A percentile compares a stretch with the other conserved stretches of the same genome.
Evolutionary conservation across 2,888 invertebrate species (phyloP).

Genomic region (Himalopsyche tibetana): DNA sequence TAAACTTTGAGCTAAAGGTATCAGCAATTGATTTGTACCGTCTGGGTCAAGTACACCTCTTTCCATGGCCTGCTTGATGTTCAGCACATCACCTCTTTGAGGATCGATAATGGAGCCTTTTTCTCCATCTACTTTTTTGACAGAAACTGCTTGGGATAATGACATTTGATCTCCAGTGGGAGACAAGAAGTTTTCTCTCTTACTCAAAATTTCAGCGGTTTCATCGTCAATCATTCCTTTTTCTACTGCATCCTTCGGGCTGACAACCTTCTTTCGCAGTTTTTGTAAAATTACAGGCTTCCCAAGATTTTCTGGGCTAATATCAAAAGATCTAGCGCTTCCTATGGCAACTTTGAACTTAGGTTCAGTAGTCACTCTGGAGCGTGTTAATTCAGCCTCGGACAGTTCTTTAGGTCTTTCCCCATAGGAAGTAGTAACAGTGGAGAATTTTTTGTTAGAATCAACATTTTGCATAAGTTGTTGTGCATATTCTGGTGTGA

Average conservation of each 20-base stretch:
- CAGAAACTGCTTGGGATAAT: slow-evolving; percentile 85
- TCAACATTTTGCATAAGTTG: slow-evolving; percentile 68
- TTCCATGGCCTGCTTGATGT: slow-evolving; percentile 89
- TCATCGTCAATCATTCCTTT: slow-evolving; percentile 87
- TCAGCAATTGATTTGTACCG: slow-evolving; percentile 84
- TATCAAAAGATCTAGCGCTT: slow-evolving; percentile 76
- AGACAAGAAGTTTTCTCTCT: slow-evolving; percentile 77
- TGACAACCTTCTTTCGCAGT: slow-evolving; percentile 85
- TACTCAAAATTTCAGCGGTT: slow-evolving; percentile 84
- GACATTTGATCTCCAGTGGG: slow-evolving; percentile 80
- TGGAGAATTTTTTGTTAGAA: slow-evolving; percentile 53
- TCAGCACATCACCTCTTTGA: slow-evolving; percentile 86
- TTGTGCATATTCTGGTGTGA: slow-evolving; percentile 75
- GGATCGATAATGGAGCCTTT: slow-evolving; percentile 90
- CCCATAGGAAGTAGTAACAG: slow-evolving; percentile 49
- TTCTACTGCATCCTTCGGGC: slow-evolving; percentile 86
- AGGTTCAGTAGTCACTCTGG: slow-evolving; percentile 79
- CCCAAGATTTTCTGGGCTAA: slow-evolving; percentile 79
- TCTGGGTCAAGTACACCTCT: slow-evolving; percentile 88
- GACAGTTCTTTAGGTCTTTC: slow-evolving; percentile 70
- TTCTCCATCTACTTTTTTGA: slow-evolving; percentile 83
- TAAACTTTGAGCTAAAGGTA: slow-evolving; percentile 88
- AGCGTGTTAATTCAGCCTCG: slow-evolving; percentile 78
- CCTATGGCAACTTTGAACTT: slow-evolving; percentile 82
- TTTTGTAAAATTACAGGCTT: slow-evolving; percentile 86